Percentiles rank a stretch among this genome's conserved stretches.
Conservation (phyloP, 2,113 vertebrate genomes). For the Pseudonaja textilis region DNA sequence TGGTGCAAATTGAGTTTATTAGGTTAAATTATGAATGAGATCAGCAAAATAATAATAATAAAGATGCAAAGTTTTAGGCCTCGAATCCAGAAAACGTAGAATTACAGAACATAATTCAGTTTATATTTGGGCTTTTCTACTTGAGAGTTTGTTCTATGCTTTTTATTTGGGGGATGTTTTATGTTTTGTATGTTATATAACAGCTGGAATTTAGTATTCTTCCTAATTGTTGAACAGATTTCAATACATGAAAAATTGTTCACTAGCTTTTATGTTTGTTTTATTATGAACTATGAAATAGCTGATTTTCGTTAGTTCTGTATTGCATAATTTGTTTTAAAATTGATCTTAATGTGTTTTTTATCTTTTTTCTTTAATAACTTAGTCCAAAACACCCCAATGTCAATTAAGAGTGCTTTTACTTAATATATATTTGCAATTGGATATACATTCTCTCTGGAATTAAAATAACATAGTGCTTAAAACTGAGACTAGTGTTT, state of each 20-base stretch:
- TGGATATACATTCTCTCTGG: constrained; percentile 2
- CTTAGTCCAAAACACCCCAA: neutral
- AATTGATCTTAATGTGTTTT: neutral
- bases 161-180: neutral
- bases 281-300: constrained; percentile 7
- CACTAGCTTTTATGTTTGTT: neutral
- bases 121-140: constrained; percentile 45
- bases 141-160: neutral
- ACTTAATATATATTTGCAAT: neutral
- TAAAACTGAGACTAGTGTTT: neutral
- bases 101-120: constrained; percentile 59
- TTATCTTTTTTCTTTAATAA: neutral
- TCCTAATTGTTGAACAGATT: neutral
- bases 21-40: neutral
- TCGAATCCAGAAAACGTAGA: constrained; percentile 51
- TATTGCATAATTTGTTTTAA: neutral
- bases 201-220: neutral
- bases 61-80: neutral
- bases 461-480: constrained; percentile 8
- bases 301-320: neutral
- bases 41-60: neutral
- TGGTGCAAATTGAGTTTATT: neutral
- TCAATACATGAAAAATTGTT: neutral
- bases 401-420: constrained; percentile 8
- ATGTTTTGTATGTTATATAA: neutral